phyloP scores from a whole-genome alignment of 2,888 invertebrate genomes.

The Epicampocera succincta region DNA sequence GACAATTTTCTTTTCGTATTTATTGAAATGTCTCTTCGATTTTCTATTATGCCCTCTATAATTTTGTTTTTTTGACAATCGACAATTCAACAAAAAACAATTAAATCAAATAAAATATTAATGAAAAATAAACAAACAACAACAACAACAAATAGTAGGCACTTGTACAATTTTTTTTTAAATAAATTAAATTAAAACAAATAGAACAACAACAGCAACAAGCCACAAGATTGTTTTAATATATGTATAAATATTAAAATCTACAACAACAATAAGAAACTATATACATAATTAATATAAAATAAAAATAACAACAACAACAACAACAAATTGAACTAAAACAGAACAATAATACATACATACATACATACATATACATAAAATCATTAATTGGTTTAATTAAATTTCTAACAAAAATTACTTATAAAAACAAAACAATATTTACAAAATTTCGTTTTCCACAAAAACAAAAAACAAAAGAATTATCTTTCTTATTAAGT shows the following conservation, averaged over 20 bases:
- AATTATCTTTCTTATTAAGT: slow-evolving; percentile 20
- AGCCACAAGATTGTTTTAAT: slow-evolving; percentile 40
- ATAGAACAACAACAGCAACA: slow-evolving; percentile 58
- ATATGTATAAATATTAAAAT: slow-evolving; percentile 19
- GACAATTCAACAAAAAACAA: slow-evolving; percentile 78
- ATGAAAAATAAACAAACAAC: neutral
- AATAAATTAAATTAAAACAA: slow-evolving; percentile 51
- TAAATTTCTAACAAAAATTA: slow-evolving; percentile 13
- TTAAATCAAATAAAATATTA: slow-evolving; percentile 59
- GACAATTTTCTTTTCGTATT: slow-evolving; percentile 30
- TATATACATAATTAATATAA: slow-evolving; percentile 32
- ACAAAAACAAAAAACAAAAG: slow-evolving; percentile 40
- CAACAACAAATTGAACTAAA: slow-evolving; percentile 56
- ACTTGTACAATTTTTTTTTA: slow-evolving; percentile 64
- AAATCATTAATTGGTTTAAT: slow-evolving; percentile 66
- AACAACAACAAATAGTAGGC: slow-evolving; percentile 52
- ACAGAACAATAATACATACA: slow-evolving; percentile 69
- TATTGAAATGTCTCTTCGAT: slow-evolving; percentile 45
- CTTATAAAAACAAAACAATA: slow-evolving; percentile 38
- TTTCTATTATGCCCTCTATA: slow-evolving; percentile 52
- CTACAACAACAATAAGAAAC: neutral
- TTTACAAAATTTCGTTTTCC: slow-evolving; percentile 63
- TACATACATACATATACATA: neutral
- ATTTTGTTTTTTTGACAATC: slow-evolving; percentile 81
- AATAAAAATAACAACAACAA: slow-evolving; percentile 19